Evolutionary conservation across 2,888 invertebrate genomes (phyloP).

Genomic region (Mythimna loreyi): DNA sequence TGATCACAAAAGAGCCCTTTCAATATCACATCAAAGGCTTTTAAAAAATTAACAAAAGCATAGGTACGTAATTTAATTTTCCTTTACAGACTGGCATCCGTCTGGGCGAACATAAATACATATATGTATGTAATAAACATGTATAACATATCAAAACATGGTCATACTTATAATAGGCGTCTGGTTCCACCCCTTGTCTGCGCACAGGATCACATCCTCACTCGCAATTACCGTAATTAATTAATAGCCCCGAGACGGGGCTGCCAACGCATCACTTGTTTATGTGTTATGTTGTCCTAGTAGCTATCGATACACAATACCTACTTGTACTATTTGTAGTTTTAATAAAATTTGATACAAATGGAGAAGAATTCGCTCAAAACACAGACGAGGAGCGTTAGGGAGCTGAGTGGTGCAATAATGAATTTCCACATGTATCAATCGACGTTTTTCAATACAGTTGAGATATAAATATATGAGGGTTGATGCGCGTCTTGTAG

Average conservation of each 20-base stretch:
- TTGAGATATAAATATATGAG: no score
- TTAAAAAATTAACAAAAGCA: conserved; percentile 53
- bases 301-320: conserved; percentile 13
- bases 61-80: conserved; percentile 67
- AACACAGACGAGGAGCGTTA: no score
- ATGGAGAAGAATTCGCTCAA: no score
- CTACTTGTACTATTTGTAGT: background rate
- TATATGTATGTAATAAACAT: conserved; percentile 10
- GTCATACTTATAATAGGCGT: conserved; percentile 49
- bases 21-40: conserved; percentile 51
- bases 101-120: conserved; percentile 42
- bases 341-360: background rate
- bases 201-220: conserved; percentile 54
- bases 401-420: no score
- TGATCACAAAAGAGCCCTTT: conserved; percentile 34
- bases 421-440: no score
- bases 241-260: conserved; percentile 52
- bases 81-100: conserved; percentile 65
- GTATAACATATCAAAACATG: conserved; percentile 46
- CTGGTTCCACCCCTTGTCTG: conserved; percentile 64
- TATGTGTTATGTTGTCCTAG: conserved; percentile 46
- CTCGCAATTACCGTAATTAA: conserved; percentile 62
- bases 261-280: conserved; percentile 23
- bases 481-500: no score
- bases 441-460: no score